Conservation (phyloP, 2,113 vertebrate species). For the Crotalus viridis region DNA sequence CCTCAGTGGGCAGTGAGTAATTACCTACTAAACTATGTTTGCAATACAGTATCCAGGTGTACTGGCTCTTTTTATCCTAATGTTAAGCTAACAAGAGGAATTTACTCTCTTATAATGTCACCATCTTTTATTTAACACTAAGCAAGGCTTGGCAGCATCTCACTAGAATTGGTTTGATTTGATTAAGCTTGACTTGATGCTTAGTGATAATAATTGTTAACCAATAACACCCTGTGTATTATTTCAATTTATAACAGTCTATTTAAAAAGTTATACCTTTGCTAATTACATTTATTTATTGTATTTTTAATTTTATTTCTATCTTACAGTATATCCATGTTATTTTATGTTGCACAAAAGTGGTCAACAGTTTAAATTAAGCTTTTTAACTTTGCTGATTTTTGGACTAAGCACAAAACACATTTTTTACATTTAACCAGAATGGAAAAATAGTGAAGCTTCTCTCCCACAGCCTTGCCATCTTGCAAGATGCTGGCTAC, state of each 20-base stretch:
- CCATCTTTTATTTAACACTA: not conserved
- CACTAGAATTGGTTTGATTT: not conserved
- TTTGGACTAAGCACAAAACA: not conserved
- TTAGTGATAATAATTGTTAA: not conserved
- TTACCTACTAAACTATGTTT: not conserved
- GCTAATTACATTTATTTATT: not conserved
- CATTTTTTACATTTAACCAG: not conserved
- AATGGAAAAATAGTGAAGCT: not conserved
- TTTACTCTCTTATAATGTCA: not conserved
- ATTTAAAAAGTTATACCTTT: not conserved
- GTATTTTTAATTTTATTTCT: not conserved
- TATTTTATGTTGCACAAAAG: not conserved
- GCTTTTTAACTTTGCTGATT: not conserved
- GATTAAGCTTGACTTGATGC: not conserved
- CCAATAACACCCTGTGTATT: not conserved
- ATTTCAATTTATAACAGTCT: not conserved
- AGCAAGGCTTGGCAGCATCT: not conserved
- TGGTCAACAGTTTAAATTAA: not conserved
- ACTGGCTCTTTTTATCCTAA: not conserved
- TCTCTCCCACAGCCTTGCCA: not conserved
- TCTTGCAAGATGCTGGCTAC: not conserved
- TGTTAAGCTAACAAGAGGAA: not conserved
- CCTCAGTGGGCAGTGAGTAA: not conserved
- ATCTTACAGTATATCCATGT: not conserved
- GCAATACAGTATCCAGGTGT: not conserved